phyloP scores from a whole-genome alignment of 2,113 vertebrate species.

The Phylloscopus whistleri region DNA sequence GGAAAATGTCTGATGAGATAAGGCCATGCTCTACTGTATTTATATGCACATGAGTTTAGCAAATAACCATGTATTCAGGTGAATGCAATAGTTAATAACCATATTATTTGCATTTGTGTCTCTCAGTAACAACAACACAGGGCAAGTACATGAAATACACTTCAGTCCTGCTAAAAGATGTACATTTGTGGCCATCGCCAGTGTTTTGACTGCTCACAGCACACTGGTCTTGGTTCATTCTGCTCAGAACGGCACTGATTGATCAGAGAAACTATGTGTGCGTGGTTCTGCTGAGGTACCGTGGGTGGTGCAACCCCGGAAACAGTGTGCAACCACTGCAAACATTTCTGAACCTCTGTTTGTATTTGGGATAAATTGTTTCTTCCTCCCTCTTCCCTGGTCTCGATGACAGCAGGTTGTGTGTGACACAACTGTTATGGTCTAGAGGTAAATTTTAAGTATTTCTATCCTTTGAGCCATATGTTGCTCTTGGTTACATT shows the following conservation, averaged over 20 bases:
- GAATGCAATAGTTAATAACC: not conserved
- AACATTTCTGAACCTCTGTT: not conserved
- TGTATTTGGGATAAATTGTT: not conserved
- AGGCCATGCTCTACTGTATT: not conserved
- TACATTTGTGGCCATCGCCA: not conserved
- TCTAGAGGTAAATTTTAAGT: not conserved
- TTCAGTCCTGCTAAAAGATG: not conserved
- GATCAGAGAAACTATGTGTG: not conserved
- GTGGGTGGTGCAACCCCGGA: not conserved
- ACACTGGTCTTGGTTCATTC: not conserved
- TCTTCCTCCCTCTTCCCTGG: not conserved
- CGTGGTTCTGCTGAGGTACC: not conserved
- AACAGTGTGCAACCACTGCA: not conserved
- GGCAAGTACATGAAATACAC: not conserved
- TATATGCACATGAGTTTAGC: not conserved
- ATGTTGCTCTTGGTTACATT: not conserved
- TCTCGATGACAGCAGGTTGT: not conserved
- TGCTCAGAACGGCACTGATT: not conserved
- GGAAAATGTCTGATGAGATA: not conserved
- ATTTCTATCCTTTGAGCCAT: not conserved
- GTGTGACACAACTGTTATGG: fast-evolving
- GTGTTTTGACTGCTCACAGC: not conserved
- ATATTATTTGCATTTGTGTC: not conserved
- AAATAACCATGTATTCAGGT: not conserved
- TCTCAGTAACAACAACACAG: not conserved